Evolutionary conservation across 2,113 vertebrate species (phyloP).

Genomic region (Ptilonorhynchus violaceus): DNA sequence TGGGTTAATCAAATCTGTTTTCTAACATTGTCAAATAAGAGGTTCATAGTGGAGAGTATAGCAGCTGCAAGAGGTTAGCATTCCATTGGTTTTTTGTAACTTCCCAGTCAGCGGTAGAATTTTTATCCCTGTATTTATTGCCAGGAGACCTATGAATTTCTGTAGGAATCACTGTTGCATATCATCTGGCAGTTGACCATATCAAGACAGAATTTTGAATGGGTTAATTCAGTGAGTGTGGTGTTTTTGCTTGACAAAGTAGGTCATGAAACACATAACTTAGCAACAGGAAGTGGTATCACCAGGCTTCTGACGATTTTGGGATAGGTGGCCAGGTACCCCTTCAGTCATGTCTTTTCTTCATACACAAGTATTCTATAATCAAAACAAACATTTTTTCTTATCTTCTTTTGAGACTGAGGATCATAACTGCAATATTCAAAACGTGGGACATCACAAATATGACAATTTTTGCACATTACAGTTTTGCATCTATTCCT

Average conservation of each 20-base stretch:
- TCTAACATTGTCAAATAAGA: accelerated
- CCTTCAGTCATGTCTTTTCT: not conserved
- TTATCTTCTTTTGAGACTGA: not conserved
- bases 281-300: accelerated
- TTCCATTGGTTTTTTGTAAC: not conserved
- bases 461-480: not conserved
- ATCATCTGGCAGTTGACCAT: not conserved
- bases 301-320: not conserved
- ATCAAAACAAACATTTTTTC: not conserved
- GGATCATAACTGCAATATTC: not conserved
- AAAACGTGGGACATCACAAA: not conserved
- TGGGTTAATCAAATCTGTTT: not conserved
- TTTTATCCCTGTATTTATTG: not conserved
- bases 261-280: not conserved
- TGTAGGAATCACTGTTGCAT: not conserved
- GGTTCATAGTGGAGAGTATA: not conserved
- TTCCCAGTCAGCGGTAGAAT: not conserved
- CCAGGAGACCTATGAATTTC: not conserved
- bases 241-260: not conserved
- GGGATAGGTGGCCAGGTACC: not conserved
- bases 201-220: not conserved
- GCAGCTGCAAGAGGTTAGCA: not conserved
- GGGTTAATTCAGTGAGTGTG: not conserved
- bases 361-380: not conserved
- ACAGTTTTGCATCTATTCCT: not conserved